These are phyloP conservation scores for Antidorcas marsupialis DNA, from an alignment of 2,113 vertebrate species.

Conservation along the genomic window DNA sequence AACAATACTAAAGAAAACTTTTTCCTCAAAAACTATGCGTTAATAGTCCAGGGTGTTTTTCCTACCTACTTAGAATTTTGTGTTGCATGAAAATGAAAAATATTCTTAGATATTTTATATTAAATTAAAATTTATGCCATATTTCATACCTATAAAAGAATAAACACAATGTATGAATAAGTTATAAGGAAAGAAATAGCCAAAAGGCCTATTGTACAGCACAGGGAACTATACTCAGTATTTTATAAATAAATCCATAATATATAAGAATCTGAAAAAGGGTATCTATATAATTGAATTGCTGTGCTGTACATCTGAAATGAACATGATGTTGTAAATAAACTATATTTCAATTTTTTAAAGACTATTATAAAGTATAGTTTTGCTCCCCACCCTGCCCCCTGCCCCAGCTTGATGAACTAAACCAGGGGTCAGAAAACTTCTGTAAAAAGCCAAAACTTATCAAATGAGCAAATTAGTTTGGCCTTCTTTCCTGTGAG, in stretches of 20 bases:
- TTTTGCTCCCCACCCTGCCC: neutral
- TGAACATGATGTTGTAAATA: neutral
- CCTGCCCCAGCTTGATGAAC: neutral
- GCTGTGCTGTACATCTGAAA: neutral
- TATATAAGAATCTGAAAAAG: neutral
- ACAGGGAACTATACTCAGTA: neutral
- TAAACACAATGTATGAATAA: neutral
- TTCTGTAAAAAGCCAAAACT: neutral
- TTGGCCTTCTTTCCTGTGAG: neutral
- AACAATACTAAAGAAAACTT: neutral
- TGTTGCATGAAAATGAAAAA: neutral
- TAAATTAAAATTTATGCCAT: neutral
- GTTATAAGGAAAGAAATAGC: neutral
- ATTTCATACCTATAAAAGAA: neutral
- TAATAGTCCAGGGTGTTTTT: neutral
- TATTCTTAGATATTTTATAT: neutral
- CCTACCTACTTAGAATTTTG: neutral
- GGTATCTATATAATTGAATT: neutral
- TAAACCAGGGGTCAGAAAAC: neutral
- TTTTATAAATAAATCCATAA: neutral
- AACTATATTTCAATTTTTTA: neutral
- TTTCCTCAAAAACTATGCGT: neutral
- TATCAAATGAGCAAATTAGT: neutral
- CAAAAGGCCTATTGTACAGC: neutral
- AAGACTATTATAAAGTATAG: neutral